Percentiles rank a stretch among this genome's conserved stretches.
Evolutionary conservation across 2,888 invertebrate genomes (phyloP).

Genomic region (Orgyia antiqua): DNA sequence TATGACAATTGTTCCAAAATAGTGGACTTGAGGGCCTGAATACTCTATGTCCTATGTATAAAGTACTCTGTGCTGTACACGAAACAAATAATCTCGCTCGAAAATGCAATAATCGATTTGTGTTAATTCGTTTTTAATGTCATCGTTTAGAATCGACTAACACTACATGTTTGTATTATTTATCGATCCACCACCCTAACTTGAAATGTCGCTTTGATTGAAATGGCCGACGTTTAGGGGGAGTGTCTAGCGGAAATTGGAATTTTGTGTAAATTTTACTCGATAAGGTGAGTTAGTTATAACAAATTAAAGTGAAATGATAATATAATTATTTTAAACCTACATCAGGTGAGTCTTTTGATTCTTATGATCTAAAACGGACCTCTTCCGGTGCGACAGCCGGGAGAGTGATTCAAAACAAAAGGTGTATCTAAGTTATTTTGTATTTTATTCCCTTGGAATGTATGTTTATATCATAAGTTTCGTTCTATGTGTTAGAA

Average conservation of each 20-base stretch:
- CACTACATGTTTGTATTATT: conserved; percentile 39
- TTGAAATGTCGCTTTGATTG: conserved; percentile 49
- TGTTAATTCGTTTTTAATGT: no score
- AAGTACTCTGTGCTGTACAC: no score
- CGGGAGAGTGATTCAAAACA: conserved; percentile 72
- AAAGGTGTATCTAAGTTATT: conserved; percentile 49
- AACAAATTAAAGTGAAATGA: conserved; percentile 14
- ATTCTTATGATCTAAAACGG: no score
- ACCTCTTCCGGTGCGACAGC: conserved; percentile 60
- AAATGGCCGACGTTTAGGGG: conserved; percentile 76
- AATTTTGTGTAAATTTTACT: conserved; percentile 53
- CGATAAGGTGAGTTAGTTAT: conserved; percentile 44
- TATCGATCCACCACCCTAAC: conserved; percentile 48
- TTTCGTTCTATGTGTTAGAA: background rate
- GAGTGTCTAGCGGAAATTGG: conserved; percentile 67
- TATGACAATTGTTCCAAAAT: no score
- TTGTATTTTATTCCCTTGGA: conserved; percentile 26
- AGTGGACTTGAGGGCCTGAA: no score
- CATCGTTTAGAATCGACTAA: conserved; percentile 25
- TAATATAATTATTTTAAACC: conserved; percentile 9
- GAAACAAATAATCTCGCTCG: no score
- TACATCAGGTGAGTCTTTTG: no score
- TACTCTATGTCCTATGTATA: no score
- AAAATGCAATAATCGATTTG: no score
- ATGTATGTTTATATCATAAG: conserved; percentile 4